These are phyloP conservation scores for Chlorodrepanis virens DNA, from an alignment of 2,113 vertebrate genomes.

Conservation along the genomic window DNA sequence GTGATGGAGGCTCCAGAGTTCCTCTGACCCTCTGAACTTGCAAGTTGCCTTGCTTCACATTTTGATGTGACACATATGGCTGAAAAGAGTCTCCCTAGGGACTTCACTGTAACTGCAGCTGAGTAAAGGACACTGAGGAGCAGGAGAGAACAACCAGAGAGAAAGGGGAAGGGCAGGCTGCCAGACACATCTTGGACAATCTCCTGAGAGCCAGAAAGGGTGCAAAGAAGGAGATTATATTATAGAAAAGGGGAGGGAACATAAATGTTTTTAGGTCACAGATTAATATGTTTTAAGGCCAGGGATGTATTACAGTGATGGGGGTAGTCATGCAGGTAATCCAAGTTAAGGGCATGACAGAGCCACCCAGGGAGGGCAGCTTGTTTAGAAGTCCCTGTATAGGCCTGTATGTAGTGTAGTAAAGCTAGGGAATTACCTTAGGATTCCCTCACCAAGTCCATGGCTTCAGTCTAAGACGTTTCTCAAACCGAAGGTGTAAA, in stretches of 20 bases:
- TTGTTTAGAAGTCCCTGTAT: neutral
- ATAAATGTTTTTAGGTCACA: neutral
- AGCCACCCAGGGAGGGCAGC: accelerated
- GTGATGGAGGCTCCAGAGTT: neutral
- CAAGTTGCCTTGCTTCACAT: neutral
- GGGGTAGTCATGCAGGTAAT: neutral
- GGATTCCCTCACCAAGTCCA: neutral
- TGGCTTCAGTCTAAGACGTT: accelerated
- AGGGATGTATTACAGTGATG: neutral
- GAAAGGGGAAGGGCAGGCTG: neutral
- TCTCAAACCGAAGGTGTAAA: neutral
- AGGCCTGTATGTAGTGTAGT: neutral
- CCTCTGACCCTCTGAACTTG: neutral
- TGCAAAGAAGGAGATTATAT: neutral
- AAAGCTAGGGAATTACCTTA: neutral
- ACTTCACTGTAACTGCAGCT: neutral
- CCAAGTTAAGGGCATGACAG: neutral
- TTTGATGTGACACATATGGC: neutral
- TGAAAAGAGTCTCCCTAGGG: neutral
- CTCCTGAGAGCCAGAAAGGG: neutral
- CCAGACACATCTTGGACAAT: neutral
- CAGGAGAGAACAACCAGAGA: neutral
- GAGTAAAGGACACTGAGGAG: neutral
- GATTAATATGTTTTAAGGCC: neutral
- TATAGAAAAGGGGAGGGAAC: neutral